These are phyloP conservation scores for Siderastrea siderea DNA, from an alignment of 92 coral and sea anemone genomes.

Conservation along the genomic window DNA sequence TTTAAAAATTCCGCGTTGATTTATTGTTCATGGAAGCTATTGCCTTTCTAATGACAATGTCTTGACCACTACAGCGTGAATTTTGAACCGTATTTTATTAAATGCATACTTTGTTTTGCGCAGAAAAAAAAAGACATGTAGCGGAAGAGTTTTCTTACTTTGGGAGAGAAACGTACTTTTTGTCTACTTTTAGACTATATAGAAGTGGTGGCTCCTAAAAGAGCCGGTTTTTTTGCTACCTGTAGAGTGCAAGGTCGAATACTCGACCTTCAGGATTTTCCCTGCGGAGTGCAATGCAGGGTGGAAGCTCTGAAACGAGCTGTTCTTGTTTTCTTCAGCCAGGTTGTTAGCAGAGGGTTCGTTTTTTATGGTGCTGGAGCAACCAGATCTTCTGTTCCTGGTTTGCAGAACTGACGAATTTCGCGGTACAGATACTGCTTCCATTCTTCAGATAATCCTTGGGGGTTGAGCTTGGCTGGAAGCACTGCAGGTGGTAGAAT, in stretches of 20 bases:
- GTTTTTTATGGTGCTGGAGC: constrained; percentile 59
- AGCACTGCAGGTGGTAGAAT: constrained; percentile 43
- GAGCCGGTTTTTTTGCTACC: constrained; percentile 67
- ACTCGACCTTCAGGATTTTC: constrained; percentile 32
- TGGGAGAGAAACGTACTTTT: no score
- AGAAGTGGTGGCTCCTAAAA: constrained; percentile 72
- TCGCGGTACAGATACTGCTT: constrained; percentile 33
- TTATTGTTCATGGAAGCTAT: no score
- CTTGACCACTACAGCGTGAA: no score
- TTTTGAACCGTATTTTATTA: no score
- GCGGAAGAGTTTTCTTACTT: no score
- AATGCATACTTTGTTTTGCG: no score
- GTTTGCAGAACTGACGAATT: constrained; percentile 54
- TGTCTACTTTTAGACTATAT: no score
- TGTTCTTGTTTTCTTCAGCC: not conserved
- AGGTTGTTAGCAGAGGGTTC: not conserved
- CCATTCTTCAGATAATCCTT: no score
- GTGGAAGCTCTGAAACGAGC: constrained; percentile 14
- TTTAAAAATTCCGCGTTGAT: no score
- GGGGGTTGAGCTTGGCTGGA: constrained; percentile 34
- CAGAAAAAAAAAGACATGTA: no score
- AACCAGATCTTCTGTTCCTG: constrained; percentile 67
- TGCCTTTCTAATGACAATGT: no score
- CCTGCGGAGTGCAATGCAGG: constrained; percentile 27
- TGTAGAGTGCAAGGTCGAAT: constrained; percentile 25